phyloP scores from a whole-genome alignment of 2,113 vertebrate species.

The Sclerurus mexicanus region DNA sequence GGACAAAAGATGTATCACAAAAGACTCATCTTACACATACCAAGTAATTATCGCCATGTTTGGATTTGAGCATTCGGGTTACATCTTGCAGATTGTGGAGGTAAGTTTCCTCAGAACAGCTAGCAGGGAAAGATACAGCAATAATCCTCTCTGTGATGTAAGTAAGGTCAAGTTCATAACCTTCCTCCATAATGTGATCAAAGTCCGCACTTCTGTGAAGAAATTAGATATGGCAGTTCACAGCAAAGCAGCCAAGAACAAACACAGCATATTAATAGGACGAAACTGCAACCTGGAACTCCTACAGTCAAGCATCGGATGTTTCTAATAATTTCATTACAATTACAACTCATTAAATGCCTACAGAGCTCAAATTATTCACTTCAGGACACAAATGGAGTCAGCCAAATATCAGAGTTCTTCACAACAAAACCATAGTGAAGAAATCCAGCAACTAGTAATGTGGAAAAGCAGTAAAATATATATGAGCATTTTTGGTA shows the following conservation, averaged over 20 bases:
- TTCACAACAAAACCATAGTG: not conserved
- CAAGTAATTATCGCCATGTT: slow-evolving; percentile 95
- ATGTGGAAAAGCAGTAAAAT: not conserved
- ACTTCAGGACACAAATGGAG: not conserved
- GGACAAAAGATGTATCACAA: not conserved
- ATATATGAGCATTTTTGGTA: not conserved
- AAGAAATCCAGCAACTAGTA: not conserved
- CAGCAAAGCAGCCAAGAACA: not conserved
- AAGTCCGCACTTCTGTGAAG: slow-evolving; percentile 55
- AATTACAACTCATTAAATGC: not conserved
- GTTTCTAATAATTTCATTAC: not conserved
- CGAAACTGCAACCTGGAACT: not conserved
- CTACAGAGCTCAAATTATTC: not conserved
- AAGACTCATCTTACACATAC: slow-evolving; percentile 67
- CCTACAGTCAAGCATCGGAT: not conserved
- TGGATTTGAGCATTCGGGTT: slow-evolving; percentile 93
- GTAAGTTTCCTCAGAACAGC: slow-evolving; percentile 89
- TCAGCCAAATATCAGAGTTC: not conserved
- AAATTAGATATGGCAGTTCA: not conserved
- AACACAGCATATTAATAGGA: not conserved
- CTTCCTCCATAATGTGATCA: slow-evolving; percentile 85
- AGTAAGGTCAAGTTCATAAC: slow-evolving; percentile 91
- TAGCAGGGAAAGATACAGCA: slow-evolving; percentile 87
- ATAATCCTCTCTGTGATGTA: slow-evolving; percentile 97
- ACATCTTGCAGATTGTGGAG: slow-evolving; percentile 88